Evolutionary conservation across 1,140 invertebrate genomes (phyloP), one percentile per base, ranked within the genome.

Genomic region (Drosophila azteca): DNA sequence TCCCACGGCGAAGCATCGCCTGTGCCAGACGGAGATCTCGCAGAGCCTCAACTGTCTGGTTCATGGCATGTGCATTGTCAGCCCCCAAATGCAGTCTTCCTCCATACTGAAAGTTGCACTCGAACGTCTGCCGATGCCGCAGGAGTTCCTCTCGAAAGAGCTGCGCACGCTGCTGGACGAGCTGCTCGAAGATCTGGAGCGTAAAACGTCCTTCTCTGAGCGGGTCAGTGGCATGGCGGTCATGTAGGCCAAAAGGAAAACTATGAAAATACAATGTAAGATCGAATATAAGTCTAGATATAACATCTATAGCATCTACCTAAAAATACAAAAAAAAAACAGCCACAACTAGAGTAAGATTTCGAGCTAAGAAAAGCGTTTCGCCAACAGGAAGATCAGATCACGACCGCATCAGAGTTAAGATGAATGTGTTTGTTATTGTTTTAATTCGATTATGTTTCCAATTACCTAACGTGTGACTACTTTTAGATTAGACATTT

Each of bases 1-100:
- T 77, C 92, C 92, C 26, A 94, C 94, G 26, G 93, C 94, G 20
- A 95, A 94, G 78, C 94, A 94, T 84, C 94, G 93, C 92, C 95
- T 78, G 15, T 93, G 91, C 66, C 65, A 93, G 90, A 70, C 93
- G 89, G 60, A 79, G 63, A 78, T 84, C 60, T 48, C 92, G 63
- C 87, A 91, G 49, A 82, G 84, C 46, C 57, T 91, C 8, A 81
- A 81, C 20, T 90, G 79, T 41, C 44, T 91, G 52, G 76, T 91
- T 22, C 77, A 83, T 49, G 90, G 83, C 22, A 74, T 92, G 59
- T 70, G 81, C 70, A 79, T 91, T 44, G 75, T 90, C 4, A 82
- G 70, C 44, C 68, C 82, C 6, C 78, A 82, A 17, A 61, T 90
- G 15, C 78, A 91, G 61, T 71, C 90, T 2, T 90, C 79, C 53